These are phyloP conservation scores for Peromyscus polionotus DNA, from an alignment of 2,113 vertebrate genomes.

Conservation along the genomic window DNA sequence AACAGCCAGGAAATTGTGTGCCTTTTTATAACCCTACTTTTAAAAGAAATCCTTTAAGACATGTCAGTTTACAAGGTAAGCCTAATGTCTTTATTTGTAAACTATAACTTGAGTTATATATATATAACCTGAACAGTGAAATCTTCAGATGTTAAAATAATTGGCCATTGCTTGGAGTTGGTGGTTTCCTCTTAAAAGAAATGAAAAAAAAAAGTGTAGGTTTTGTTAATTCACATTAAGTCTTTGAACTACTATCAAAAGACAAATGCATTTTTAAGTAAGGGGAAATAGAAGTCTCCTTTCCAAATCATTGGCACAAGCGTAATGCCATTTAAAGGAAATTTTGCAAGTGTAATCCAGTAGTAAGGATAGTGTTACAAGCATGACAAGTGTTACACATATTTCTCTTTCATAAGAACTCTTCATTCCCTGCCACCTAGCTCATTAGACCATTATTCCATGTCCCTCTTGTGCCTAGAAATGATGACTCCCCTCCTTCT, in stretches of 20 bases:
- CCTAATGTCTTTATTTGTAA: constrained; percentile 73
- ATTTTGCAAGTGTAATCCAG: constrained; percentile 72
- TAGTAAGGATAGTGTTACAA: constrained; percentile 73
- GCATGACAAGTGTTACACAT: constrained; percentile 30
- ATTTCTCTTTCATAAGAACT: constrained; percentile 39
- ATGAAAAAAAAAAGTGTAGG: constrained; percentile 77
- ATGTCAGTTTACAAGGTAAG: background rate
- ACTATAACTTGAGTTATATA: constrained; percentile 69
- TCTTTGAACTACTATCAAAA: constrained; percentile 73
- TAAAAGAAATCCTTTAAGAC: background rate
- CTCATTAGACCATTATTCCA: constrained; percentile 50
- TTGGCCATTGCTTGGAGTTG: constrained; percentile 76
- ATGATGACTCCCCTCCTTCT: background rate
- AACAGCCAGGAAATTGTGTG: background rate
- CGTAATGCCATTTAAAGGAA: constrained; percentile 75
- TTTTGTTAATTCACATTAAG: constrained; percentile 77
- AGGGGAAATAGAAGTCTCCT: constrained; percentile 73
- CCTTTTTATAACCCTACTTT: constrained; percentile 14
- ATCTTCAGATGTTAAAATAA: constrained; percentile 74
- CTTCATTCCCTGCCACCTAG: constrained; percentile 82
- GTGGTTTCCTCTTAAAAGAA: constrained; percentile 70
- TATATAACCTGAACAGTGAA: constrained; percentile 70
- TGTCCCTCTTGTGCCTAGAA: background rate
- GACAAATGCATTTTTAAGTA: constrained; percentile 73
- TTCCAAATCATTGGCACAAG: constrained; percentile 77